These are phyloP conservation scores for Rhingia rostrata DNA, from an alignment of 2,888 invertebrate species.

Conservation along the genomic window DNA sequence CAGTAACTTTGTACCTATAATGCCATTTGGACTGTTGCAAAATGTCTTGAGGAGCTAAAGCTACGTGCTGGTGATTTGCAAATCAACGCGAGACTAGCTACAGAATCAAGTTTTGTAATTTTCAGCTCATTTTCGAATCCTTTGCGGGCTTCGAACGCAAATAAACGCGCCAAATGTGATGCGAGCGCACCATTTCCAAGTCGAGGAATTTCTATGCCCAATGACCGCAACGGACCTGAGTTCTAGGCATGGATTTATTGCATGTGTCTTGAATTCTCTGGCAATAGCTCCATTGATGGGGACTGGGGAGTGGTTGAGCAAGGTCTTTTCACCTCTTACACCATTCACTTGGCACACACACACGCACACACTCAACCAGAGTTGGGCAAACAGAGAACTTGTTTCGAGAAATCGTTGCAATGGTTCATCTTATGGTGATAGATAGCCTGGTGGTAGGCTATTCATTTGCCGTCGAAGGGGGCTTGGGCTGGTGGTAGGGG, in stretches of 20 bases:
- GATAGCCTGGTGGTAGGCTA: constrained; percentile 59
- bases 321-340: constrained; percentile 54
- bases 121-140: constrained; percentile 63
- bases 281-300: constrained; percentile 14
- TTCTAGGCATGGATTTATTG: constrained; percentile 38
- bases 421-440: constrained; percentile 35
- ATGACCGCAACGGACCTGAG: constrained; percentile 34
- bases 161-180: constrained; percentile 15
- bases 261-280: constrained; percentile 51
- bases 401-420: constrained; percentile 53
- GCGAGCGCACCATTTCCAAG: constrained; percentile 9
- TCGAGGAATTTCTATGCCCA: constrained; percentile 25
- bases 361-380: constrained; percentile 18
- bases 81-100: background rate
- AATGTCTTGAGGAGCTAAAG: background rate
- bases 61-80: background rate
- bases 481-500: constrained; percentile 4
- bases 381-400: constrained; percentile 29
- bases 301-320: constrained; percentile 54
- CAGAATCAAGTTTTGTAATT: constrained; percentile 61
- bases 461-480: constrained; percentile 45
- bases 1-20: background rate
- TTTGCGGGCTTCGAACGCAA: constrained; percentile 46
- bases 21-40: background rate
- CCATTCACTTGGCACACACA: background rate